Conservation (phyloP, 2,888 invertebrate species). For the Miltochrista miniata region DNA sequence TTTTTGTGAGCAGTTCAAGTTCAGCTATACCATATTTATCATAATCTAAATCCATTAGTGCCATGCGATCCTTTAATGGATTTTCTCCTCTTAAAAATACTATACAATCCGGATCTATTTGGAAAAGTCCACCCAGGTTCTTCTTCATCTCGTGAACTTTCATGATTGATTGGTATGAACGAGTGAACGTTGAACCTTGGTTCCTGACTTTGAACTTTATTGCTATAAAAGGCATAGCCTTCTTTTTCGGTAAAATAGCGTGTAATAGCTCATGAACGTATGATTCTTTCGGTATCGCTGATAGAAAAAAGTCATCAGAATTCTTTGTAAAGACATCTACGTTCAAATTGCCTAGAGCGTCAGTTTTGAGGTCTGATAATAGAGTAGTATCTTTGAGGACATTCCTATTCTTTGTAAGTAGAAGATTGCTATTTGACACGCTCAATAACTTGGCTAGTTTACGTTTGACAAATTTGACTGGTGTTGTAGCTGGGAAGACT, state of each 20-base stretch:
- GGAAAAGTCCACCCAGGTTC: constrained; percentile 84
- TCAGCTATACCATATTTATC: constrained; percentile 78
- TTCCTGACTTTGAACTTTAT: constrained; percentile 72
- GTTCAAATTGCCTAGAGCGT: constrained; percentile 63
- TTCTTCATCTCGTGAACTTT: constrained; percentile 84
- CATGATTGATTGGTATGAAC: constrained; percentile 78
- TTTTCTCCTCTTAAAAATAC: constrained; percentile 74
- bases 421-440: constrained; percentile 64
- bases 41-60: constrained; percentile 71
- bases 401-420: constrained; percentile 70
- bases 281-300: constrained; percentile 69
- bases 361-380: constrained; percentile 67
- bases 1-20: constrained; percentile 70
- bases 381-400: constrained; percentile 69
- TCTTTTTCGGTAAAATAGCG: constrained; percentile 68
- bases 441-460: constrained; percentile 72
- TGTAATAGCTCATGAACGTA: constrained; percentile 71
- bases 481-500: constrained; percentile 73
- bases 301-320: constrained; percentile 66
- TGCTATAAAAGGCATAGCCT: constrained; percentile 71
- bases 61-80: constrained; percentile 69
- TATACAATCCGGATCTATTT: constrained; percentile 76
- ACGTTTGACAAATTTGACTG: constrained; percentile 69
- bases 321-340: constrained; percentile 77
- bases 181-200: constrained; percentile 74